Evolutionary conservation across 1,140 invertebrate species (phyloP).

Genomic region (Nautilus pompilius): DNA sequence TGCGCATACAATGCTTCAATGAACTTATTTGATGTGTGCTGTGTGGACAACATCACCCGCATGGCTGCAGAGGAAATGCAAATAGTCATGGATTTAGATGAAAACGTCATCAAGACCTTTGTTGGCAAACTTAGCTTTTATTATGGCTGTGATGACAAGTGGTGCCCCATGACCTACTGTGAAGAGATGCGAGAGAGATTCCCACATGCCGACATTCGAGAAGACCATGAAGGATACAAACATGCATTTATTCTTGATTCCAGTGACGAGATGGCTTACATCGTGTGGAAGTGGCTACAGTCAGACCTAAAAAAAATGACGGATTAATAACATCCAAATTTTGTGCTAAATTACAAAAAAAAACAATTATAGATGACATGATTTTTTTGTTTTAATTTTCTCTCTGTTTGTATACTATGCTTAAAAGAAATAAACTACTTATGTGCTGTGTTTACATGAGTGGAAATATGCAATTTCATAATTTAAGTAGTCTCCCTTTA

Average conservation of each 20-base stretch:
- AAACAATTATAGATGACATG: too few species aligned
- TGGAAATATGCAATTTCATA: too few species aligned
- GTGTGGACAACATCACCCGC: constrained; percentile 55
- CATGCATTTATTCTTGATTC: constrained; percentile 73
- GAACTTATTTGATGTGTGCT: constrained; percentile 46
- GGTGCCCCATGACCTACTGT: constrained; percentile 71
- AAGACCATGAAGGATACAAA: constrained; percentile 65
- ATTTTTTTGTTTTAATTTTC: too few species aligned
- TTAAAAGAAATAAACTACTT: too few species aligned
- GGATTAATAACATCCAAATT: too few species aligned
- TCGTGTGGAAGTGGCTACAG: constrained; percentile 41
- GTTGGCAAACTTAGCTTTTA: constrained; percentile 66
- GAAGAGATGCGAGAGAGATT: constrained; percentile 62
- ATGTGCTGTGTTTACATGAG: too few species aligned
- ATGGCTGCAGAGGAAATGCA: constrained; percentile 57
- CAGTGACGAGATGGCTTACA: constrained; percentile 62
- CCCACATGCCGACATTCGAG: constrained; percentile 63
- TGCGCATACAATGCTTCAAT: constrained; percentile 45
- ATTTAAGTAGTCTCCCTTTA: too few species aligned
- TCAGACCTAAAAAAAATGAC: too few species aligned
- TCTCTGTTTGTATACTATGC: too few species aligned
- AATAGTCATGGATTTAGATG: constrained; percentile 50
- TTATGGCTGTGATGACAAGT: constrained; percentile 72
- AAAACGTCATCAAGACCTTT: constrained; percentile 44
- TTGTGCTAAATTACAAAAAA: too few species aligned